Percentiles rank a stretch among this genome's conserved stretches.
phyloP scores from a whole-genome alignment of 2,113 vertebrate genomes.

The Ia io region DNA sequence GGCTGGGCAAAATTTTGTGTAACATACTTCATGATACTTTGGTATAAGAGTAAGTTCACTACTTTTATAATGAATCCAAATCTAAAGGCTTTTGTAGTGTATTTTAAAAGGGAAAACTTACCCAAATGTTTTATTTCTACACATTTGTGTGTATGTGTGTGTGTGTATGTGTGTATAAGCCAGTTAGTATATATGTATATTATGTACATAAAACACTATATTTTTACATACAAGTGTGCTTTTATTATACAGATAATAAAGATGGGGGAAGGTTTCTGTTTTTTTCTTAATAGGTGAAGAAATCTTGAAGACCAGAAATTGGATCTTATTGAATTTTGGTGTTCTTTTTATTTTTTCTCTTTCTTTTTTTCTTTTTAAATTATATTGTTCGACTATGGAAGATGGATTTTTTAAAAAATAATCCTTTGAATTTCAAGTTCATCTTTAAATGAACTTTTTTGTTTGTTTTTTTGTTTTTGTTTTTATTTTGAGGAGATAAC shows the following conservation, averaged over 20 bases:
- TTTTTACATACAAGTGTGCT: conserved; percentile 75
- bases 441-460: conserved; percentile 75
- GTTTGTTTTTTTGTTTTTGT: conserved; percentile 43
- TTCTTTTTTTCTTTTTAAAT: conserved; percentile 66
- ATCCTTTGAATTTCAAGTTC: conserved; percentile 79
- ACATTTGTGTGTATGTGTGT: conserved; percentile 58
- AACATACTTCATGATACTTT: conserved; percentile 54
- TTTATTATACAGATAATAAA: conserved; percentile 83
- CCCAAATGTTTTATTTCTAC: conserved; percentile 55
- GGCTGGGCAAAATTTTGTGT: conserved; percentile 59
- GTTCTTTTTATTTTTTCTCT: conserved; percentile 30
- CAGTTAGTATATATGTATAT: conserved; percentile 68
- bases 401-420: conserved; percentile 84
- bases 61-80: conserved; percentile 62
- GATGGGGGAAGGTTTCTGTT: conserved; percentile 86
- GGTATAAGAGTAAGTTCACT: conserved; percentile 56
- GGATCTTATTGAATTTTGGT: conserved; percentile 85
- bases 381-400: conserved; percentile 84
- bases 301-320: conserved; percentile 89
- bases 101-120: conserved; percentile 64
- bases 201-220: conserved; percentile 69
- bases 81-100: conserved; percentile 51
- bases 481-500: conserved; percentile 78
- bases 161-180: conserved; percentile 74
- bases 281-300: conserved; percentile 92